Evolutionary conservation across 2,113 vertebrate species (phyloP).

Genomic region (Lophotis ruficrista): DNA sequence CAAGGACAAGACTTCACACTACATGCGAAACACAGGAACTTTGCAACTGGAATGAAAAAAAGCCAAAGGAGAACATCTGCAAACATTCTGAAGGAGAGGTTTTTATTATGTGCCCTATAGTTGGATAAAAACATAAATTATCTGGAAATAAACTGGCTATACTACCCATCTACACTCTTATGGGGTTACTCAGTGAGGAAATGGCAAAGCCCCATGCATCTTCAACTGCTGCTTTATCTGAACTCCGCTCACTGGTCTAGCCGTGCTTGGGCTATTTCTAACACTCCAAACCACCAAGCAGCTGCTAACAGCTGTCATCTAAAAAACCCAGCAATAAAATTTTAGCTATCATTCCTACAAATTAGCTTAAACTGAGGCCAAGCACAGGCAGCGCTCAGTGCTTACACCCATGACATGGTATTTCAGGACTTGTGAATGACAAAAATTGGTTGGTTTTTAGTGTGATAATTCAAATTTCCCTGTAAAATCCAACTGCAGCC

Average conservation of each 20-base stretch:
- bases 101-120: neutral
- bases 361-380: constrained; percentile 61
- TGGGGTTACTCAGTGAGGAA: neutral
- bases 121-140: constrained; percentile 22
- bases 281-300: neutral
- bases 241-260: neutral
- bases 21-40: neutral
- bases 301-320: constrained; percentile 51
- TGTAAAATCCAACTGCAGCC: constrained; percentile 28
- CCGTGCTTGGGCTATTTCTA: neutral
- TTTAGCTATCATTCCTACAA: constrained; percentile 32
- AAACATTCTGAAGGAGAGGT: neutral
- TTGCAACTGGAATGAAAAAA: neutral
- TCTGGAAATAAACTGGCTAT: neutral
- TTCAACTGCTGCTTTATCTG: neutral
- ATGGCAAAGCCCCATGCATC: neutral
- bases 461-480: constrained; percentile 22
- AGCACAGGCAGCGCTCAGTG: constrained; percentile 26
- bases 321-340: constrained; percentile 48
- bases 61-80: constrained; percentile 6
- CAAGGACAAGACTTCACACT: neutral
- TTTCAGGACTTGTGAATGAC: constrained; percentile 31
- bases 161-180: neutral
- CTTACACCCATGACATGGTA: constrained; percentile 30
- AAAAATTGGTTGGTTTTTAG: constrained; percentile 15